Evolutionary conservation across 2,888 invertebrate species (phyloP).

Genomic region (Uropetala carovei): DNA sequence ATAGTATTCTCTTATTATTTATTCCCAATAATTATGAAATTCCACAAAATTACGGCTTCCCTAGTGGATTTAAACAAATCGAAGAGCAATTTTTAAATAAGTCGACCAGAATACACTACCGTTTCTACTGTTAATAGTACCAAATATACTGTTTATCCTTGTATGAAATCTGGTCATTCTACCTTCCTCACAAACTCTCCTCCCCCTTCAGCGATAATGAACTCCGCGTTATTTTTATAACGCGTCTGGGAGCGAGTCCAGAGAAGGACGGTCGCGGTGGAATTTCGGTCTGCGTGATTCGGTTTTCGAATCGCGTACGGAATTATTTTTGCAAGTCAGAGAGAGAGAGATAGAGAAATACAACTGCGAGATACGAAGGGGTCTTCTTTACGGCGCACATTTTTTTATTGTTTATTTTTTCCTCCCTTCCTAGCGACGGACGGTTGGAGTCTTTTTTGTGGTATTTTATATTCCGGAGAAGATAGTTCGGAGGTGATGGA

Average conservation of each 20-base stretch:
- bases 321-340: background rate
- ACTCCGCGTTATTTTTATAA: background rate
- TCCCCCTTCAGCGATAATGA: background rate
- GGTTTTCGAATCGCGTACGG: background rate
- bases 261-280: constrained; percentile 39
- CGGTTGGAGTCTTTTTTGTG: background rate
- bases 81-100: too few relatives aligned
- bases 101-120: too few relatives aligned
- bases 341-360: background rate
- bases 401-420: background rate
- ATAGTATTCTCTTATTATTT: too few relatives aligned
- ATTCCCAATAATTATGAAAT: too few relatives aligned
- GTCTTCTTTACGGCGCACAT: background rate
- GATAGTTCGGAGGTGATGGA: background rate
- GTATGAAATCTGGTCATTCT: too few relatives aligned
- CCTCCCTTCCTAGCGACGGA: background rate
- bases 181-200: background rate
- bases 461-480: background rate
- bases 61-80: too few relatives aligned
- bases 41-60: too few relatives aligned
- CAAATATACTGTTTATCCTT: too few relatives aligned
- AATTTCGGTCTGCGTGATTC: constrained; percentile 50
- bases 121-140: too few relatives aligned
- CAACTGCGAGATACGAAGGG: background rate
- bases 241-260: background rate